Evolutionary conservation across 2,797 vertebrate genomes (phyloP), one percentile per base, ranked within the genome.

Genomic region (Cuculus canorus): DNA sequence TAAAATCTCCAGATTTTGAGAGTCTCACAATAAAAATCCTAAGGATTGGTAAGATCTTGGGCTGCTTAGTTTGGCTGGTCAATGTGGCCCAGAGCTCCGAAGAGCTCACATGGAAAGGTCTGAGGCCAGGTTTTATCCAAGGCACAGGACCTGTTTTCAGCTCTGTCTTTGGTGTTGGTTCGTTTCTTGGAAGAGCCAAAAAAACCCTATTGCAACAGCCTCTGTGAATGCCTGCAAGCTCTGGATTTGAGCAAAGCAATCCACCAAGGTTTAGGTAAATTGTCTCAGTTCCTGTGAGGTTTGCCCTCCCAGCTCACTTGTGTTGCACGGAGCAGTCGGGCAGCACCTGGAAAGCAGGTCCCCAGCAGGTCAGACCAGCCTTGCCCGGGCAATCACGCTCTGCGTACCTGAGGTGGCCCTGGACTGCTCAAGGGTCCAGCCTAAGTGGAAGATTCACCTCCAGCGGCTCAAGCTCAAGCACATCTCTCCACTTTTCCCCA

Each of bases 1-100:
- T 91, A 78, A 92, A 22, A 25, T 43, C 89, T 95, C 89, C 80
- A 78, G 81, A 45, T 85, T 86, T 53, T 59, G 91, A 65, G 61
- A 93, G 71, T 19, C 63, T 82, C 83, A 59, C 78, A 59, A 43
- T 56, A 65, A 88, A 92, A 86, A 56, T 52, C 71, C 75, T 8
- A 33, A 54, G 77, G 85, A 66, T 72, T 64, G 54, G 37, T 50
- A 57, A 70, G 37, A 64, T 19, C 28, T n/a, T 43, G 54, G 52
- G 39, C 56, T 88, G 88, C 90, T 95, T 70, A 32, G 73, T 52
- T 92, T 91, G 90, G 82, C 72, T 2, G 3, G 63, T 70, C 73
- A 32, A n/a, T 9, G 59, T 54, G 73, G 90, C 61, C 85, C 64
- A 56, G 76, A 68, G 8, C 54, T 57, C 33, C 0, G 0, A 54